A percentile compares a stretch with the other conserved stretches of the same genome.
Evolutionary conservation across 1,140 invertebrate species (phyloP).

Genomic region (Rhizoglyphus robini): DNA sequence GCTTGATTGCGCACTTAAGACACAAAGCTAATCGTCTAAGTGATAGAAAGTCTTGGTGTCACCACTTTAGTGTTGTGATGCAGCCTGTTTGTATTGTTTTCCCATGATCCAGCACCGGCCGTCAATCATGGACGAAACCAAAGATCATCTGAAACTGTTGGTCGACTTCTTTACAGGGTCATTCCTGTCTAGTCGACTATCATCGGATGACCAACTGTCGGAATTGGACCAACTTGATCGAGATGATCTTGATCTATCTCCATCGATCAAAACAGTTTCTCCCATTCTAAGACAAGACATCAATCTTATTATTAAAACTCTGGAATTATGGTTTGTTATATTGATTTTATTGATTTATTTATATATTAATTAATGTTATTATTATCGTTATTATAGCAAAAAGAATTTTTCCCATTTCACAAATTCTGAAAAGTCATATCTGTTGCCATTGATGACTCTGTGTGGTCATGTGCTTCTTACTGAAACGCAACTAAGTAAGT

Average conservation of each 20-base stretch:
- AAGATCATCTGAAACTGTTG: slow-evolving; percentile 3
- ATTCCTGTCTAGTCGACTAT: background rate
- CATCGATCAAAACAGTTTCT: background rate
- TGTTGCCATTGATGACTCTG: slow-evolving; percentile 10
- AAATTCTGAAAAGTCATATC: background rate
- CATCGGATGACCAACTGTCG: background rate
- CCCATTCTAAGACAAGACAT: background rate
- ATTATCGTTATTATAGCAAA: background rate
- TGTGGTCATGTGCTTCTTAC: slow-evolving; percentile 7
- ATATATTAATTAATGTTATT: too few relatives aligned
- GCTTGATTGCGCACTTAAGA: too few relatives aligned
- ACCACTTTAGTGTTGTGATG: too few relatives aligned
- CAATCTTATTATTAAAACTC: background rate
- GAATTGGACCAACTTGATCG: too few relatives aligned
- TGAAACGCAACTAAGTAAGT: slow-evolving; percentile 11
- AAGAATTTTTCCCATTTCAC: slow-evolving; percentile 13
- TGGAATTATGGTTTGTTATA: slow-evolving; percentile 13
- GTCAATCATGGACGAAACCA: slow-evolving; percentile 11
- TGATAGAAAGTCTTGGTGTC: too few relatives aligned
- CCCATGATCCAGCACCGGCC: too few relatives aligned
- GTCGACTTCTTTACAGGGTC: slow-evolving; percentile 7
- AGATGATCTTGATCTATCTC: too few relatives aligned
- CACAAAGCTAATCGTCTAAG: too few relatives aligned
- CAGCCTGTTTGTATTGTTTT: too few relatives aligned
- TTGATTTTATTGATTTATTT: too few relatives aligned